phyloP scores from a whole-genome alignment of 2,113 vertebrate species.

The Cricetomys ansorgei region DNA sequence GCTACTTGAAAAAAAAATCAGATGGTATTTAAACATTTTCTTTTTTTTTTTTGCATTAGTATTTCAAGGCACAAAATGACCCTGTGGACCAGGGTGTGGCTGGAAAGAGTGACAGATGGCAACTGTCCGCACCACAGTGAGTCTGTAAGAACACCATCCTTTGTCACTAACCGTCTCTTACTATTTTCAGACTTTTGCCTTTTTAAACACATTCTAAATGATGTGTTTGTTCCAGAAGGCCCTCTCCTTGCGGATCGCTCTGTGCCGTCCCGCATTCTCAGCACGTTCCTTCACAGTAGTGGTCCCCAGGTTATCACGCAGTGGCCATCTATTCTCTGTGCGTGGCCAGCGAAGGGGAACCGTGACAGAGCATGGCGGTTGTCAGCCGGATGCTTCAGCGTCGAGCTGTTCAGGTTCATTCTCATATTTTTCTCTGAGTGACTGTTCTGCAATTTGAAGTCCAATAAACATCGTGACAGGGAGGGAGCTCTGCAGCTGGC shows the following conservation, averaged over 20 bases:
- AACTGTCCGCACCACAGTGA: background rate
- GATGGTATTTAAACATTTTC: background rate
- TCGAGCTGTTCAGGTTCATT: background rate
- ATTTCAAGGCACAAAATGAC: background rate
- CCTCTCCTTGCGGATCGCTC: slow-evolving; percentile 4
- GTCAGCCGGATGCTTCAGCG: background rate
- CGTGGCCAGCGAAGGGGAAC: background rate
- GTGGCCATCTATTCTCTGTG: background rate
- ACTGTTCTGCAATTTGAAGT: background rate
- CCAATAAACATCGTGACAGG: slow-evolving; percentile 3
- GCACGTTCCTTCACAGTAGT: background rate
- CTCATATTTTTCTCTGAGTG: background rate
- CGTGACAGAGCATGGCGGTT: background rate
- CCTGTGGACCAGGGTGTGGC: background rate
- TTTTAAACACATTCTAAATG: slow-evolving; percentile 26
- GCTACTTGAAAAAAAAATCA: background rate
- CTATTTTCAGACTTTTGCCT: slow-evolving; percentile 23
- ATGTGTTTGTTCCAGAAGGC: slow-evolving; percentile 55
- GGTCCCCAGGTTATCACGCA: background rate
- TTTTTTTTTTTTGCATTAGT: background rate
- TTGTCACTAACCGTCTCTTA: background rate
- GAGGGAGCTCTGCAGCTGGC: background rate
- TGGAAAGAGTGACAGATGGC: background rate
- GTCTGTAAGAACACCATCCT: background rate
- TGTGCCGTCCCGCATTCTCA: background rate